A percentile compares a stretch with the other conserved stretches of the same genome.
phyloP scores from a whole-genome alignment of 2,888 invertebrate genomes.

The Panopea generosa region DNA sequence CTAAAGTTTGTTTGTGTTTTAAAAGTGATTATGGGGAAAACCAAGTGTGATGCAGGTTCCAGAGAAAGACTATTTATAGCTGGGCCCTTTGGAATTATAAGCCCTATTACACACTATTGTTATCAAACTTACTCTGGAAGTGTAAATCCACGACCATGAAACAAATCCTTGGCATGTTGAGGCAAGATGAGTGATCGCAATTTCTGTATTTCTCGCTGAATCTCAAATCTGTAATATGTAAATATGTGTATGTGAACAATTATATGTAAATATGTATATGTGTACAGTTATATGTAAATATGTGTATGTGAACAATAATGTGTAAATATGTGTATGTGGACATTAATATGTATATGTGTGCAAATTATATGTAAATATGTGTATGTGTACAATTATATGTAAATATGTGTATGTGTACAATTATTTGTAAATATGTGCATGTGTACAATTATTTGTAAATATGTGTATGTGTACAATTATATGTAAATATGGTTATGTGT shows the following conservation, averaged over 20 bases:
- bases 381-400: no score
- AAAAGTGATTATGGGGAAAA: no score
- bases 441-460: conserved; percentile 60
- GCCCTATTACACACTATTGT: no score
- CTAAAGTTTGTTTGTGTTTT: no score
- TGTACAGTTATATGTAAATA: conserved; percentile 64
- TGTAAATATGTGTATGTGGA: no score
- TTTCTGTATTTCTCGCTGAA: conserved; percentile 78
- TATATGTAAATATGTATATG: no score
- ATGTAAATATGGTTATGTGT: conserved; percentile 4
- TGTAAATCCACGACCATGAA: conserved; percentile 80
- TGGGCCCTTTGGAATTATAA: no score
- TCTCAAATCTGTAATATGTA: conserved; percentile 76
- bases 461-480: no score
- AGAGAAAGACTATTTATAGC: no score
- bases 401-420: neutral
- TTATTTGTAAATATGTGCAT: no score
- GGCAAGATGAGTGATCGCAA: conserved; percentile 80
- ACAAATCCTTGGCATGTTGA: conserved; percentile 79
- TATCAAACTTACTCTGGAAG: conserved; percentile 80
- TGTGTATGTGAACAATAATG: neutral
- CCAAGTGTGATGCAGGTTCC: no score
- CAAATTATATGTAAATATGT: neutral
- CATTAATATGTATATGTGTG: conserved; percentile 57
- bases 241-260: neutral